Evolutionary conservation across 2,797 vertebrate species (phyloP).

Genomic region (Delichon dasypus): DNA sequence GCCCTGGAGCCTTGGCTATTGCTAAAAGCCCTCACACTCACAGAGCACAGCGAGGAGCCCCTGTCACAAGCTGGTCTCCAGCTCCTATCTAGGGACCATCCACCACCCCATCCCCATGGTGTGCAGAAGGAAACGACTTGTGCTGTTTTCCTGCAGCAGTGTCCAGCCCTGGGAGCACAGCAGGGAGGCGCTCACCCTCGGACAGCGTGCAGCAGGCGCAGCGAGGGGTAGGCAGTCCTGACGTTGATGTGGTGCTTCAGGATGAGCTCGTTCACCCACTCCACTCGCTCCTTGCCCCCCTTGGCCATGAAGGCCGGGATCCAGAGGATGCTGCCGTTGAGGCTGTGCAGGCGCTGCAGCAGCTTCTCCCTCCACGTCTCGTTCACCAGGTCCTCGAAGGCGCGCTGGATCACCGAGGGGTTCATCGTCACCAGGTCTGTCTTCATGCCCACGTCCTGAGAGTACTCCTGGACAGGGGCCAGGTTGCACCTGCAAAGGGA

Average conservation of each 20-base stretch:
- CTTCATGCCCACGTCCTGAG: slow-evolving; percentile 85
- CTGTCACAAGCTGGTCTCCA: not conserved
- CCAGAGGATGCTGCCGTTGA: slow-evolving; percentile 93
- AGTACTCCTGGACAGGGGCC: slow-evolving; percentile 93
- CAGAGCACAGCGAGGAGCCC: not conserved
- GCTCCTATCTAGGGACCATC: not conserved
- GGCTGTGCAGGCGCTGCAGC: slow-evolving; percentile 84
- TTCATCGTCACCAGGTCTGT: slow-evolving; percentile 97
- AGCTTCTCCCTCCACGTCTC: slow-evolving; percentile 89
- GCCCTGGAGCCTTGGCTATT: not conserved
- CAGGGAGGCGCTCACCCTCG: slow-evolving; percentile 84
- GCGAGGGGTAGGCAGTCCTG: slow-evolving; percentile 91
- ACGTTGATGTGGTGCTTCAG: slow-evolving; percentile 87
- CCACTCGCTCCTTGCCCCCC: slow-evolving; percentile 92
- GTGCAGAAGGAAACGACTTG: not conserved
- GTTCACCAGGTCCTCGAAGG: slow-evolving; percentile 91
- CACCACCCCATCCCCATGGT: accelerated
- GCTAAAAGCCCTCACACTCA: not conserved
- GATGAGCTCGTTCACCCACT: slow-evolving; percentile 93
- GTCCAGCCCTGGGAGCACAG: not conserved
- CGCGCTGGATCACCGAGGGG: slow-evolving; percentile 93
- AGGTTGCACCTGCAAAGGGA: slow-evolving; percentile 86
- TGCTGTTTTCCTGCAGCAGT: not conserved
- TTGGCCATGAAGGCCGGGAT: slow-evolving; percentile 98
- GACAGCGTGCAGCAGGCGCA: slow-evolving; percentile 94